Evolutionary conservation across 1,140 invertebrate species (phyloP), one percentile per base, ranked within the genome.

Genomic region (Drosophila elegans): DNA sequence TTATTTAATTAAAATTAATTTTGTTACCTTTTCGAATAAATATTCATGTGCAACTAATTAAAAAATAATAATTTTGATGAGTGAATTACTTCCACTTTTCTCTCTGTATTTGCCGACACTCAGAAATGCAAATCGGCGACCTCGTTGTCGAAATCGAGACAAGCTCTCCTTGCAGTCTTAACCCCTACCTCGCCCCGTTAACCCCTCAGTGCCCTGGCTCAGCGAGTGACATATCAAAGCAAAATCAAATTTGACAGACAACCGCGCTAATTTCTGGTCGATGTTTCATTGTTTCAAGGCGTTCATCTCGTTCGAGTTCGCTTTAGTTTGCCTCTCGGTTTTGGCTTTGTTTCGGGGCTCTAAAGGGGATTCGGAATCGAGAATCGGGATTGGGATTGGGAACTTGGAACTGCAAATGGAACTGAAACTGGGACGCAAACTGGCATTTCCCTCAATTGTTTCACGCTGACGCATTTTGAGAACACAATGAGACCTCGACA

Each of bases 171-270:
- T 36, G 71, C 32, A 51, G 21, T 62, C 64, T 29, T 25, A 39
- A 16, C 48, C 39, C 36, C 57, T 29, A 4, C 53, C 38, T 4
- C n/a, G 11, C 38, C 2, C 10, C 13, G 27, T 44, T 21, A n/a
- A 32, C 29, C 49, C 51, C 29, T 39, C 7, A 3, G 27, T 10
- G 1, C 42, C 45, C 10, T 2, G 9, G 27, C 25, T 9, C 0
- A n/a, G 13, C 44, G 64, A 83, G 75, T 78, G 74, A 84, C 76
- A 89, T 88, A 84, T 89, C 84, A 88, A 89, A 89, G 80, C 76
- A 77, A 80, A 90, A 90, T 88, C 75, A 80, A 90, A 83, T 90
- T 90, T 90, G 86, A 90, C 86, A 90, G 88, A 90, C 86, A 90
- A 90, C 78, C 88, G 75, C 86, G 86, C 86, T 90, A 90, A 90